Percentiles rank a stretch among this genome's conserved stretches.
Evolutionary conservation across 2,888 invertebrate genomes (phyloP).

Genomic region (Epiblema foenella): DNA sequence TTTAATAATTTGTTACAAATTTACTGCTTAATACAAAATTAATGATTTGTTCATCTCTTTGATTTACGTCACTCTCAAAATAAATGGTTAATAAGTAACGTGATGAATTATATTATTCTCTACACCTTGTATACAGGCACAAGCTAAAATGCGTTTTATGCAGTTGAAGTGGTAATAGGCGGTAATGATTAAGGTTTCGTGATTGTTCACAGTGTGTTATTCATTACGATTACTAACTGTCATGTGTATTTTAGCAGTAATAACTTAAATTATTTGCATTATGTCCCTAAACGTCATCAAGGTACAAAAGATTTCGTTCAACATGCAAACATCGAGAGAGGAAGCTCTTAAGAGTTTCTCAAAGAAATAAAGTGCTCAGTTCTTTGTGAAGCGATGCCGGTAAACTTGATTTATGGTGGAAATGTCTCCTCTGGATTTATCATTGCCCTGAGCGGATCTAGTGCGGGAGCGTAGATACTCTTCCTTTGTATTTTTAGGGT

Average conservation of each 20-base stretch:
- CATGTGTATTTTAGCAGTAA: background rate
- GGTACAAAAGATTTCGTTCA: constrained; percentile 64
- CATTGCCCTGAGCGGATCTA: constrained; percentile 48
- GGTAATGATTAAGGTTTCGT: too few species aligned
- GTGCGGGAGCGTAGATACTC: constrained; percentile 23
- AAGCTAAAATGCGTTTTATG: too few species aligned
- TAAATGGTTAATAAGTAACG: too few species aligned
- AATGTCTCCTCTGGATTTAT: constrained; percentile 64
- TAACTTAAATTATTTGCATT: constrained; percentile 15
- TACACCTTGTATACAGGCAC: too few species aligned
- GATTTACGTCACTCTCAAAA: too few species aligned
- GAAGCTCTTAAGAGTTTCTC: constrained; percentile 71
- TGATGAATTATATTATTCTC: too few species aligned
- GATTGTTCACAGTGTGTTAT: too few species aligned
- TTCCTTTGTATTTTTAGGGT: constrained; percentile 5
- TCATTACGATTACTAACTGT: too few species aligned
- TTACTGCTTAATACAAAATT: too few species aligned
- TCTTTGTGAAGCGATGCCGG: constrained; percentile 57
- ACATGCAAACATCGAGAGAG: constrained; percentile 58
- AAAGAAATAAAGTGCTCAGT: constrained; percentile 64
- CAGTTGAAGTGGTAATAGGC: too few species aligned
- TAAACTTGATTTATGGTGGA: constrained; percentile 71
- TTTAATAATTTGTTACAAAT: too few species aligned
- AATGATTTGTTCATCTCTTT: too few species aligned
- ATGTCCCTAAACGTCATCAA: constrained; percentile 52